Percentiles rank a stretch among this genome's conserved stretches.
Conservation (phyloP, 2,888 invertebrate genomes). For the Heteromurus nitidus region DNA sequence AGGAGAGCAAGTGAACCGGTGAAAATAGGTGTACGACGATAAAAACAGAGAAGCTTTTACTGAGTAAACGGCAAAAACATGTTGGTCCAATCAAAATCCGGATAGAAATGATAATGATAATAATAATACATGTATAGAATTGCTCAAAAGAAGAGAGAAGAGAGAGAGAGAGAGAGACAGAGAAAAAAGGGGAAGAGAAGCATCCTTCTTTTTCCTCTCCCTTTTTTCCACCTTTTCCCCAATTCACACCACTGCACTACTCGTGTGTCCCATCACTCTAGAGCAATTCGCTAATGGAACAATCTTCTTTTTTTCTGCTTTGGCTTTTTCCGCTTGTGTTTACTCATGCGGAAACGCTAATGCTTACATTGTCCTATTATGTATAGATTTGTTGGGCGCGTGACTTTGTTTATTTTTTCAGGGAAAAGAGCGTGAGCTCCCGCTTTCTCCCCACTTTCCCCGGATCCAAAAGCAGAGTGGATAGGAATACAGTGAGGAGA, state of each 20-base stretch:
- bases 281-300: conserved; percentile 26
- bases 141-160: background rate
- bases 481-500: too few relatives aligned
- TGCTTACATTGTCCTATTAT: conserved; percentile 11
- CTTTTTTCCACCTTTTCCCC: background rate
- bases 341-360: conserved; percentile 23
- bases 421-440: too few relatives aligned
- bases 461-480: too few relatives aligned
- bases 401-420: background rate
- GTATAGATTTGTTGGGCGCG: conserved; percentile 5
- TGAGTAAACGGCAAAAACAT: background rate
- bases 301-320: conserved; percentile 8
- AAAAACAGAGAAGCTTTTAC: too few relatives aligned
- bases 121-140: background rate
- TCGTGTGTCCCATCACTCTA: background rate
- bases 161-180: background rate
- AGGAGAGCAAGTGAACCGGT: conserved; percentile 6
- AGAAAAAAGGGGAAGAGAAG: background rate
- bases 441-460: too few relatives aligned
- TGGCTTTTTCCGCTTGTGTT: background rate
- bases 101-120: conserved; percentile 21
- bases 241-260: background rate
- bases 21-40: background rate
- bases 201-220: background rate
- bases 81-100: conserved; percentile 5